These are phyloP conservation scores for Leptinotarsa lineolata DNA, from an alignment of 1,140 invertebrate species.

Conservation along the genomic window DNA sequence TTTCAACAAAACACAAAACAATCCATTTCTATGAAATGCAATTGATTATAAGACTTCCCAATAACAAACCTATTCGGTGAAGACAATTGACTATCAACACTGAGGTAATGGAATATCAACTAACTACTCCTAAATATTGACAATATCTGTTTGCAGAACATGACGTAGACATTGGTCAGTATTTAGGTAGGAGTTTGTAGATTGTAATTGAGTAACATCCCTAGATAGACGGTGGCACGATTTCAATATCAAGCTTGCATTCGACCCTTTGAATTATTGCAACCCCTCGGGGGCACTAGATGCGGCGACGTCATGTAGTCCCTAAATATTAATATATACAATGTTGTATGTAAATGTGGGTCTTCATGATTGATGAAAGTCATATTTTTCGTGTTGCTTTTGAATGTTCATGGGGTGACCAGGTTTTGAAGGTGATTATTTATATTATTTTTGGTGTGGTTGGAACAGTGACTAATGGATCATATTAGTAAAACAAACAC, in stretches of 20 bases:
- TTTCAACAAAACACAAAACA: too few relatives aligned
- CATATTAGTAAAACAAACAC: too few relatives aligned
- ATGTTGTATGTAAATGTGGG: background rate
- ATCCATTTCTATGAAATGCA: too few relatives aligned
- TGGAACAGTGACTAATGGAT: background rate
- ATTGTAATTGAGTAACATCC: constrained; percentile 14
- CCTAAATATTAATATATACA: constrained; percentile 11
- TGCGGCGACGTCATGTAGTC: background rate
- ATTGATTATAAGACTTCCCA: too few relatives aligned
- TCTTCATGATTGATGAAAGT: background rate
- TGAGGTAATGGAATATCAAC: background rate
- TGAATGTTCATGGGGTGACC: background rate
- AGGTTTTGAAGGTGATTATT: too few relatives aligned
- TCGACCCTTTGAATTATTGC: background rate
- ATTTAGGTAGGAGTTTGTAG: constrained; percentile 10
- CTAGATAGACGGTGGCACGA: background rate
- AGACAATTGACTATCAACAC: too few relatives aligned
- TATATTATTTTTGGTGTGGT: too few relatives aligned
- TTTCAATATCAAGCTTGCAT: constrained; percentile 17
- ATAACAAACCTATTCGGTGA: too few relatives aligned
- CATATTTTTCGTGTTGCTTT: background rate
- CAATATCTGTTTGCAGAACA: constrained; percentile 16
- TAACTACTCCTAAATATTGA: constrained; percentile 11
- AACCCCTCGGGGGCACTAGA: background rate
- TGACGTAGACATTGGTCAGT: constrained; percentile 23